Evolutionary conservation across 2,113 vertebrate genomes (phyloP), one percentile per base, ranked within the genome.

Genomic region (Odontophorus gujanensis): DNA sequence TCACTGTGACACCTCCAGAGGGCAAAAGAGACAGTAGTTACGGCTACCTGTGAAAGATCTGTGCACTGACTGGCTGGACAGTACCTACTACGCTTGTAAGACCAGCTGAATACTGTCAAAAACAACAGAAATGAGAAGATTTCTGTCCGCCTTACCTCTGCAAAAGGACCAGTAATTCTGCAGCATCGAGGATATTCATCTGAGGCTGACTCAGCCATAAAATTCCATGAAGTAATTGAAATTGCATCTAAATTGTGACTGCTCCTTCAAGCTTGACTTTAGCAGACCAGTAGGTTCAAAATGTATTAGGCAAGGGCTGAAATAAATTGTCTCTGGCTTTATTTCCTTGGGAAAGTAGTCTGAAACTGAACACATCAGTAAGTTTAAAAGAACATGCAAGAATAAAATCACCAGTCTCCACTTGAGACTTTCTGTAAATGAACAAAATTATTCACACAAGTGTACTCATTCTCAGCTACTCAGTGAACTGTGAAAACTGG

Each of bases 181-280:
- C 30, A 92, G 26, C 42, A 32, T 8, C 0, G 0, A 53, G 19
- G 32, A 13, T 11, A 7, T 48, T 32, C 68, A 66, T 7, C 13
- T 13, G 22, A 71, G 20, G 13, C 67, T 69, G 11, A 80, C 20
- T 66, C 36, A 40, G 18, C 18, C 61, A 59, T 26, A 45, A 74
- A 71, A 77, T 45, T 66, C 45, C 57, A 77, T 26, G 13, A 84
- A 85, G 30, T 50, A 30, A 80, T 4, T 40, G 25, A 30, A 82
- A 75, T 45, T 30, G 19, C 42, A 74, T 67, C 26, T 88, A 74
- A 83, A 66, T 58, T 42, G 25, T 57, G 66, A 34, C 6, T 81
- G 21, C 47, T 93, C 65, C 86, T 93, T 68, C 42, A 84, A 40
- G 32, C 45, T 47, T 68, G 47, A 84, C 38, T 81, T 72, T 15